These are phyloP conservation scores for Cichlasoma orientale DNA, from an alignment of 2,797 vertebrate species.

Conservation along the genomic window DNA sequence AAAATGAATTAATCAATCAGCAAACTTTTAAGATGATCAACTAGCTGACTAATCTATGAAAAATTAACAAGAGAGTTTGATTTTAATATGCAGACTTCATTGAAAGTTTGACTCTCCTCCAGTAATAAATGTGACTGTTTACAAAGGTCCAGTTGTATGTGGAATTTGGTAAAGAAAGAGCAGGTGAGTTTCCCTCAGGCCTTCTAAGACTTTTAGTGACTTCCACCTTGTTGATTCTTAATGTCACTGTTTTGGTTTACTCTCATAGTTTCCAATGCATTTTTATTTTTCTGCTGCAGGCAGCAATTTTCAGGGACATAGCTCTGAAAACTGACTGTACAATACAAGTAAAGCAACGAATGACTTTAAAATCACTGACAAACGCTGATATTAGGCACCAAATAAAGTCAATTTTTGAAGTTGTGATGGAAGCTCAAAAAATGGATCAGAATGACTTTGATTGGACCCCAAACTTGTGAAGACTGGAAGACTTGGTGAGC, in stretches of 20 bases:
- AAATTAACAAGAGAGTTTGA: neutral
- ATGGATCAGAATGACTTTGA: accelerated
- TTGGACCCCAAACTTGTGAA: too few species aligned
- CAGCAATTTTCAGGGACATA: neutral
- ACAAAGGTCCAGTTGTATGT: neutral
- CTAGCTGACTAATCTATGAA: neutral
- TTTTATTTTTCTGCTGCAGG: neutral
- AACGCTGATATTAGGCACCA: neutral
- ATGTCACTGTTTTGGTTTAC: neutral
- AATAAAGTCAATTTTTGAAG: too few species aligned
- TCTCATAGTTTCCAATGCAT: neutral
- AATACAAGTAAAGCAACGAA: neutral
- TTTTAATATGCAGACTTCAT: neutral
- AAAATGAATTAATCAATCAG: neutral
- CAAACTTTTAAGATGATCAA: neutral
- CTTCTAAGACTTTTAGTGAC: neutral
- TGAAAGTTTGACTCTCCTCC: neutral
- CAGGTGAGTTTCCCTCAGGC: neutral
- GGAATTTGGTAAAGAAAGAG: neutral
- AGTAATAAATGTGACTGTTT: neutral
- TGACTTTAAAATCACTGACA: neutral
- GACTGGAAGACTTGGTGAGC: too few species aligned
- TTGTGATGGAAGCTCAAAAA: accelerated
- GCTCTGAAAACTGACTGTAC: neutral
- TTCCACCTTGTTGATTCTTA: neutral